These are phyloP conservation scores for Eristalis pertinax DNA, from an alignment of 2,888 invertebrate species.

Conservation along the genomic window DNA sequence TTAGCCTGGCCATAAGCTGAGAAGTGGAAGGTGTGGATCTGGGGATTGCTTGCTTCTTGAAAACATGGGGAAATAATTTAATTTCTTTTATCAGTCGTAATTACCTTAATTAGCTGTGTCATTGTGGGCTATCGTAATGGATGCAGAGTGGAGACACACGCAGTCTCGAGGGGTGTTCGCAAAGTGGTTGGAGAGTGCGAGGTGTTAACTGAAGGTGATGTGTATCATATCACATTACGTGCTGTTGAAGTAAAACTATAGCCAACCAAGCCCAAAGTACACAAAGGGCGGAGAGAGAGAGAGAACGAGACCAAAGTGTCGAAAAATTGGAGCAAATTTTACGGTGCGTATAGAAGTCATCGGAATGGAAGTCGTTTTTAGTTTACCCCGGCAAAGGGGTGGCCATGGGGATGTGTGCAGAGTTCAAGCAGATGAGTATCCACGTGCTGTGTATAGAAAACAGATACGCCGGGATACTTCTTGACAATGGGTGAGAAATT, in stretches of 20 bases:
- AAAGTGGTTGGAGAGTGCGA: conserved; percentile 3
- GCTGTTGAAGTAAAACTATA: neutral
- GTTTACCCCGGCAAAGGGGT: neutral
- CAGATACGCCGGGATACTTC: neutral
- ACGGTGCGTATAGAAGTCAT: conserved; percentile 22
- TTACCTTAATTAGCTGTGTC: conserved; percentile 45
- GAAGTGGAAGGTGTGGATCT: neutral
- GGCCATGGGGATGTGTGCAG: neutral
- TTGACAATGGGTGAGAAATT: conserved; percentile 6
- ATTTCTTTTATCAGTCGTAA: conserved; percentile 33
- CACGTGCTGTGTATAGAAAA: conserved; percentile 5
- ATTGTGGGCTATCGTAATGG: conserved; percentile 23
- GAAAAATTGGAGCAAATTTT: neutral
- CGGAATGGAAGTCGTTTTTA: neutral
- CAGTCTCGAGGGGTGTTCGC: neutral
- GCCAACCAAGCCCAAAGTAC: too few relatives aligned
- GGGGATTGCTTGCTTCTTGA: neutral
- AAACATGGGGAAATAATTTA: conserved; percentile 32
- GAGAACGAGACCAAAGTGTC: neutral
- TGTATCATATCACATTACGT: conserved; percentile 38
- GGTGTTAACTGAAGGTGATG: conserved; percentile 29
- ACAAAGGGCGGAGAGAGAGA: neutral
- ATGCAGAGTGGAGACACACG: neutral
- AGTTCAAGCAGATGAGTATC: neutral
- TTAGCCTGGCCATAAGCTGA: neutral